Evolutionary conservation across 2,113 vertebrate species (phyloP).

Genomic region (Pogonocichla stellata): DNA sequence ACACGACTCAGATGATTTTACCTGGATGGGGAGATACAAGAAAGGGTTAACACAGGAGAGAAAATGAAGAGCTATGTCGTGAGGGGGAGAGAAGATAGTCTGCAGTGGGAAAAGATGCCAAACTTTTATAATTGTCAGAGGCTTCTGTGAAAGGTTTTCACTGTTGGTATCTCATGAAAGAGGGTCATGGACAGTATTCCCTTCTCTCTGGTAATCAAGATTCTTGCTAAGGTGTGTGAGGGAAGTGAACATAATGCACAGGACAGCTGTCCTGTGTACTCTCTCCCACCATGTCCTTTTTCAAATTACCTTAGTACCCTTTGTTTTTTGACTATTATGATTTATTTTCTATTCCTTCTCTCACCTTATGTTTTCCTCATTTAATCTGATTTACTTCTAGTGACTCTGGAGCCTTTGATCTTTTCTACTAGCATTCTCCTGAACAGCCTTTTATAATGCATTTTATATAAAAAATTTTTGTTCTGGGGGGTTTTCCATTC

Average conservation of each 20-base stretch:
- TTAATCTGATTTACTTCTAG: neutral
- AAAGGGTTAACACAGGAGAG: neutral
- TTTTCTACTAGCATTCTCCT: neutral
- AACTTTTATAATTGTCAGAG: neutral
- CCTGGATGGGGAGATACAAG: neutral
- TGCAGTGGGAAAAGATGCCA: neutral
- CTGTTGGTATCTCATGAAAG: rapidly evolving
- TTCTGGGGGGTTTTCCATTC: neutral
- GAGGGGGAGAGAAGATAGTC: neutral
- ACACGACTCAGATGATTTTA: neutral
- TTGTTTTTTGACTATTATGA: neutral
- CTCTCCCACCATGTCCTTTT: neutral
- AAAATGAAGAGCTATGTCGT: neutral
- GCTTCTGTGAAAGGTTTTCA: neutral
- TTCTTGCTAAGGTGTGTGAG: neutral
- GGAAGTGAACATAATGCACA: neutral
- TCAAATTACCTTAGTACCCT: neutral
- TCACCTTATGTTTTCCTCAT: neutral
- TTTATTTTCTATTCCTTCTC: neutral
- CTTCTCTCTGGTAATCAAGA: neutral
- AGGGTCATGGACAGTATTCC: neutral
- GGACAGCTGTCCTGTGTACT: neutral
- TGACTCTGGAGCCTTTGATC: neutral
- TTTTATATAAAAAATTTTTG: neutral
- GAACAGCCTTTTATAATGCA: neutral